phyloP scores from a whole-genome alignment of 2,113 vertebrate species.

The Otus sunia region DNA sequence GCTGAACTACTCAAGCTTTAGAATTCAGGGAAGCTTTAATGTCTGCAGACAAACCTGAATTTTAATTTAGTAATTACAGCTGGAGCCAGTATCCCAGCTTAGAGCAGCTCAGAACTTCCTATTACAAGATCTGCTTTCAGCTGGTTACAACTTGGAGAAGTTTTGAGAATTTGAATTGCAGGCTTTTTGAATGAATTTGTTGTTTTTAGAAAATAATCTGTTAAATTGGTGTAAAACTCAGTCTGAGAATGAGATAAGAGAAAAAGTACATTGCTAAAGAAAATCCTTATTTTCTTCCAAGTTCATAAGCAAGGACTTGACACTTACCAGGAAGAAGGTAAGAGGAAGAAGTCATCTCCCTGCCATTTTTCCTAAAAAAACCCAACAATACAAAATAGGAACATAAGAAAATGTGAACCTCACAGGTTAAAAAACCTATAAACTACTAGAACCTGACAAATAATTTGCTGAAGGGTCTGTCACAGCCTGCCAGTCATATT shows the following conservation, averaged over 20 bases:
- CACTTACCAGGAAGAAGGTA: not conserved
- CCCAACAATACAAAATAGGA: not conserved
- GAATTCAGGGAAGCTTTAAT: not conserved
- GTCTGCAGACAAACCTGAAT: not conserved
- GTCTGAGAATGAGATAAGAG: not conserved
- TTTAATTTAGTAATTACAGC: not conserved
- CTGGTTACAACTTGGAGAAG: not conserved
- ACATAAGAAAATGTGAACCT: not conserved
- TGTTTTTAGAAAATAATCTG: not conserved
- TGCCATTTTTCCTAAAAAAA: not conserved
- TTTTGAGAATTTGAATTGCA: not conserved
- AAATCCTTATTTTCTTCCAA: not conserved
- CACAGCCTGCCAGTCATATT: not conserved
- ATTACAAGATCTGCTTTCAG: not conserved
- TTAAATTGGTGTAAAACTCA: not conserved
- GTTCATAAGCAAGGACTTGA: not conserved
- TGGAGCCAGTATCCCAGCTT: not conserved
- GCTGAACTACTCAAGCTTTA: not conserved
- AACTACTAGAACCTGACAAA: not conserved
- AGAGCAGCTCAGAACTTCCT: not conserved
- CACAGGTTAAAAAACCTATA: not conserved
- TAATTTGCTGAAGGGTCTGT: not conserved
- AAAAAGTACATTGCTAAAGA: not conserved
- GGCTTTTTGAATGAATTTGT: not conserved
- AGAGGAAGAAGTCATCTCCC: not conserved